Evolutionary conservation across 2,888 invertebrate species (phyloP).

Genomic region (Heliconius aoede): DNA sequence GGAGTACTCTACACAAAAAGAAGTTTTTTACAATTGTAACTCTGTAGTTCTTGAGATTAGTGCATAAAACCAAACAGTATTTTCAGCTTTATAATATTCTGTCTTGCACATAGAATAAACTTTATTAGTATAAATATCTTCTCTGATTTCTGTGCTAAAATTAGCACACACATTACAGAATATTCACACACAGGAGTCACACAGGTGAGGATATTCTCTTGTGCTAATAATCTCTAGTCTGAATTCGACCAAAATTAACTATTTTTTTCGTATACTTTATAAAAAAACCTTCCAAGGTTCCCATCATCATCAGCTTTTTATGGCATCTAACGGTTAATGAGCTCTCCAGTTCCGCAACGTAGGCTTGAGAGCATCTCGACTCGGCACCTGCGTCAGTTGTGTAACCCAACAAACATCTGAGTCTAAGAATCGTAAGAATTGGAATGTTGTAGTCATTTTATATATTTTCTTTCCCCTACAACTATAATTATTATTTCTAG

Average conservation of each 20-base stretch:
- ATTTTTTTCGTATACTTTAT: neutral
- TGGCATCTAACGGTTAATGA: conserved; percentile 9
- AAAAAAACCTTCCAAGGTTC: neutral
- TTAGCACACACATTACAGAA: no score
- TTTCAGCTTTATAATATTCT: neutral
- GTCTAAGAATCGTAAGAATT: neutral
- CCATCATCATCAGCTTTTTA: conserved; percentile 9
- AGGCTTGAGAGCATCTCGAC: conserved; percentile 10
- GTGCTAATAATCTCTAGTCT: neutral
- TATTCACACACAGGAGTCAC: no score
- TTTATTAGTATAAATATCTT: no score
- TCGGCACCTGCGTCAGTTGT: neutral
- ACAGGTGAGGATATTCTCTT: no score
- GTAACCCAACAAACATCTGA: conserved; percentile 1
- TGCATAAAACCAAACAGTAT: neutral
- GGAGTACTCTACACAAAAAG: no score
- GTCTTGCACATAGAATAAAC: neutral
- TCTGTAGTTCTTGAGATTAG: neutral
- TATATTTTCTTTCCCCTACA: neutral
- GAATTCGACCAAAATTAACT: neutral
- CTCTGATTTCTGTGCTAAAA: no score
- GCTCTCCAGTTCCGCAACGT: conserved; percentile 13
- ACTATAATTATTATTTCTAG: neutral
- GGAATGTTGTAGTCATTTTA: neutral
- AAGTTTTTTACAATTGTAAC: neutral